Base-by-base conservation (phyloP, 2,113 vertebrate genomes). In the Cettia cetti region DNA sequence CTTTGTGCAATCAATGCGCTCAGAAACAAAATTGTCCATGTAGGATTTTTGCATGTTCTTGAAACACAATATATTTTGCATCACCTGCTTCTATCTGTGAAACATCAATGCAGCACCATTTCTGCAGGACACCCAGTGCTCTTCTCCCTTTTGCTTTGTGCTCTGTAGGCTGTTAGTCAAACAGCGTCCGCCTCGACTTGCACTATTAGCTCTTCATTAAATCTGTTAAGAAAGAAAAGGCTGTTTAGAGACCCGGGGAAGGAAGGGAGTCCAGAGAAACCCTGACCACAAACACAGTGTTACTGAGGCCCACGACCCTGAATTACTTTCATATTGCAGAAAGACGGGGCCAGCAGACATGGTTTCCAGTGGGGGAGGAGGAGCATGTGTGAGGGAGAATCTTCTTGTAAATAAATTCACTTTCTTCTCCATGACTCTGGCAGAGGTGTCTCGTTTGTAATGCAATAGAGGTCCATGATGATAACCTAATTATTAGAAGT, bases 101-200 rank as follows among this genome's bases (percentile, higher is more conserved):
- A 96, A 97, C n/a, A 52, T 90, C 95, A 86, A 96, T 52, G 72
- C 33, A 95, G 39, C 65, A 92, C 52, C 92, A 68, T 79, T 95
- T 74, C 90, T 94, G 82, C 90, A 61, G 84, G 86, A 92, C 74
- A 95, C 86, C 66, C 61, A 90, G 69, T 15, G 66, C 83, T 59
- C 71, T 94, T 95, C 79, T 84, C 92, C 96, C 94, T 28, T 83
- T 37, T 50, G 56, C 42, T 97, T 96, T 13, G 27, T 95, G 94
- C 89, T 97, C 86, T 92, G 86, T 74, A 81, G 95, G 82, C 92
- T 97, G 76, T 82, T 91, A 82, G 94, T 92, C 94, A 95, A 96
- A 97, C 79, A 57, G 86, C 49, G 82, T 92, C 91, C 81, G 66
- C 82, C 82, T 45, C 7, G n/a, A 84, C 59, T 97, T 96, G 93